Base-by-base conservation (phyloP, 2,888 invertebrate genomes). In the Leucophenga montana region DNA sequence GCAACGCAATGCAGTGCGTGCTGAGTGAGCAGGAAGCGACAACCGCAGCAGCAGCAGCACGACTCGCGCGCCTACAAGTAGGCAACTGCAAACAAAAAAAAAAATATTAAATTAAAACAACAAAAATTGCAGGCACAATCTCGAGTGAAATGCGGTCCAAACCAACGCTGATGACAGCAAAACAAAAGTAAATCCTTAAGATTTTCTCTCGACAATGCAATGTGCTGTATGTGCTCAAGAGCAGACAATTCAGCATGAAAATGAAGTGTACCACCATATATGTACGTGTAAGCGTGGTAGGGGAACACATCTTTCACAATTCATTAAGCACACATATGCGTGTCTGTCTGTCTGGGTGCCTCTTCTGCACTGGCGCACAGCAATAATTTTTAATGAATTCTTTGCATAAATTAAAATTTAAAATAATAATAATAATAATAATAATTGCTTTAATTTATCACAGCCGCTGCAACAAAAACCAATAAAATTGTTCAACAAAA, bases 381-480 rank as follows among this genome's bases (percentile, higher is more conserved):
- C 18, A 39, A 5, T 67, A 50, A 64, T 68, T 71, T n/a, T 50
- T 75, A 27, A 27, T 27, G 27, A 27, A n/a, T n/a, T n/a, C n/a
- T n/a, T n/a, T n/a, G 62, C 71, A 72, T 75, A 77, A n/a, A n/a
- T n/a, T n/a, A n/a, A n/a, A n/a, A n/a, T n/a, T n/a, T n/a, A n/a
- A n/a, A 82, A 78, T 80, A 74, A 72, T 4, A 18, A 50, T 18
- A 39, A 39, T 11, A 78, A 78, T 73, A 82, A 77, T 78, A 50
- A 73, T 59, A 50, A 50, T 79, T 72, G 72, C 71, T 65, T 72
- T 56, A 76, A 76, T 77, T 78, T 78, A 75, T 76, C 65, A 48
- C 68, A 70, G 54, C 1, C 39, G 50, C 64, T 77, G 69, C 67
- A 74, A 71, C 65, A 70, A 70, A 39, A 39, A 8, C 4, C 46